Conservation (phyloP, 2,888 invertebrate genomes). For the Drosophila nr. medialis region DNA sequence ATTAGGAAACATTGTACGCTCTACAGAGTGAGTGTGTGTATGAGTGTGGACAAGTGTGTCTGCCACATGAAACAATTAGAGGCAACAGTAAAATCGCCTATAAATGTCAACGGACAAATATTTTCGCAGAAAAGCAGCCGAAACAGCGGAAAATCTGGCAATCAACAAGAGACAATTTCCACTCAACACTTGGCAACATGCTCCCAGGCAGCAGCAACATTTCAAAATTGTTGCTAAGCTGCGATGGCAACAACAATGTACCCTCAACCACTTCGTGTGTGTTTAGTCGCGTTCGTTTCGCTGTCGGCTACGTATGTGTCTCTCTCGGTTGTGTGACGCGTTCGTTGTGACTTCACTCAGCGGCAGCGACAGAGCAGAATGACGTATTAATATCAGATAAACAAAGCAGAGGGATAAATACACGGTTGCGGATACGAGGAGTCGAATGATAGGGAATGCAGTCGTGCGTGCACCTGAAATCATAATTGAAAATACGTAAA, state of each 20-base stretch:
- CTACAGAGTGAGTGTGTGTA: slow-evolving; percentile 1
- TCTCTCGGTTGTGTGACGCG: slow-evolving; percentile 74
- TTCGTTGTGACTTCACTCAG: slow-evolving; percentile 35
- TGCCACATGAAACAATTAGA: slow-evolving; percentile 67
- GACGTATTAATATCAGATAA: slow-evolving; percentile 41
- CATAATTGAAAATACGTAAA: slow-evolving; percentile 24
- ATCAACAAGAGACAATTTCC: slow-evolving; percentile 43
- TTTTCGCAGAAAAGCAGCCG: slow-evolving; percentile 60
- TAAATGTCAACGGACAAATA: slow-evolving; percentile 66
- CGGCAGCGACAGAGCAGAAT: slow-evolving; percentile 41
- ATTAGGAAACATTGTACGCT: slow-evolving; percentile 43
- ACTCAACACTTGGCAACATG: slow-evolving; percentile 57
- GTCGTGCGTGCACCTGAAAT: slow-evolving; percentile 23
- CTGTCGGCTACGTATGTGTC: slow-evolving; percentile 75
- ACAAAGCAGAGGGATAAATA: slow-evolving; percentile 7
- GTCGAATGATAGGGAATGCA: slow-evolving; percentile 3
- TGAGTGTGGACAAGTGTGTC: slow-evolving; percentile 25
- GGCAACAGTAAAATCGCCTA: slow-evolving; percentile 58
- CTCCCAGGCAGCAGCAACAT: slow-evolving; percentile 42
- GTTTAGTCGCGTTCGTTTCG: slow-evolving; percentile 62
- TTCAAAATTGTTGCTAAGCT: slow-evolving; percentile 33
- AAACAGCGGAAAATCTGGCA: slow-evolving; percentile 36
- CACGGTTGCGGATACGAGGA: background rate
- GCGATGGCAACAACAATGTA: slow-evolving; percentile 39
- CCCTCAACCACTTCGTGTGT: slow-evolving; percentile 35